Base-by-base conservation (phyloP, 2,888 invertebrate genomes). In the Acanthosoma haemorrhoidale region DNA sequence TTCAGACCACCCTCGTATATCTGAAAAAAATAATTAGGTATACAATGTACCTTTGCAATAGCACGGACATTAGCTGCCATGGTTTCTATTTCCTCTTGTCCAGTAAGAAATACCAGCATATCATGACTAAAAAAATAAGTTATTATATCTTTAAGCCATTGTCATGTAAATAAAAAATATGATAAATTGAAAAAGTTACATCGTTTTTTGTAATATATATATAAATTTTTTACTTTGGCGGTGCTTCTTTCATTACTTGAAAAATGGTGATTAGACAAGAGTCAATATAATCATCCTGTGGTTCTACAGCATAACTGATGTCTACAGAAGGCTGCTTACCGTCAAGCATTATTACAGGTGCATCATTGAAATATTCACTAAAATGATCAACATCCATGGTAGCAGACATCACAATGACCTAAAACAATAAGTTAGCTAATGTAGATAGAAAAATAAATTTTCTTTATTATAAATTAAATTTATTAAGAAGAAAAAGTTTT, bases 331-430 rank as follows among this genome's bases (percentile, higher is more conserved):
- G 89, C 36, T 93, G 92, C 74, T 96, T 83, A 0, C 98, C 98
- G 80, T 94, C 91, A 51, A 98, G 82, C 79, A 94, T 95, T 76
- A 96, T 84, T 0, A 92, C 93, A 60, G 90, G 89, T 61, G 92
- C 92, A 71, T 89, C 86, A 76, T 91, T 86, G 79, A 95, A 97
- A 80, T 96, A 99, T 73, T 86, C 84, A 36, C 90, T 88, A 80
- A 98, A 96, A 77, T 92, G 89, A 80, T 94, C 94, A 6, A 94
- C 94, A 81, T 96, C 94, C 94, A 96, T 95, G n/a, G 96, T 96
- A 0, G 96, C 96, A 0, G 96, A 96, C 88, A 96, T 96, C 59
- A 96, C 84, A 34, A 96, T 86, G 18, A 94, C 81, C 89, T 91
- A 78, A 61, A 83, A 58, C 38, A 32, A 69, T 38, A 38, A 71